Base-by-base conservation (phyloP, 1,140 invertebrate genomes). In the Drosophila trapezifrons region DNA sequence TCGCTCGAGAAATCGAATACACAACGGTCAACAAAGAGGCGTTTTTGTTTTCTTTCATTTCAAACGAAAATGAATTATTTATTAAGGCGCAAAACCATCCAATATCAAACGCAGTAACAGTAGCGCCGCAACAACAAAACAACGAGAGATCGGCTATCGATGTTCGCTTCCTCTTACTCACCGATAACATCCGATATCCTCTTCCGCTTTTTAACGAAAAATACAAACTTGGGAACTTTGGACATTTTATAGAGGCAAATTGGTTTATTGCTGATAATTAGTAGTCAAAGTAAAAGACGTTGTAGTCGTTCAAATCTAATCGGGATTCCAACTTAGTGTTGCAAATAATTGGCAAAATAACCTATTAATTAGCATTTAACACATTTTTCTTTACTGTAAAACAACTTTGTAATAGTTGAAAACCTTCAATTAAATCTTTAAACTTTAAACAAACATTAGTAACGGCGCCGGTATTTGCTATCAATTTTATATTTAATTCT, bases 1-100 rank as follows among this genome's bases (percentile, higher is more conserved):
- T 83, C 75, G 49, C 55, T 32, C 75, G 56, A 38, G 76, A 83
- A 82, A 82, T 82, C 78, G 60, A 73, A 63, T 60, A 60, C 69
- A 75, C 49, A 64, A 67, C 78, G 47, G 78, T 64, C 66, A 76
- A 80, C 77, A 79, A 80, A 40, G 49, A 54, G 57, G 43, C 15
- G 55, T 58, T 15, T 66, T 77, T 29, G 37, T 20, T 60, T 60
- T 22, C 29, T 12, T 20, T 40, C 15, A 20, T 22, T 62, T 40
- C n/a, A n/a, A 66, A 45, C 32, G 45, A 73, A 72, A 78, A 63
- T 58, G 40, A 76, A 80, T 66, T 54, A 57, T 72, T 72, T 49
- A 71, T 71, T 57, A 70, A 70, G 13, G 25, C 65, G 65, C 51
- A 45, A 15, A 3, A 8, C 10, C 10, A 29, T 13, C 10, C 17